Conservation (phyloP, 2,888 invertebrate genomes). For the Idaea dimidiata region DNA sequence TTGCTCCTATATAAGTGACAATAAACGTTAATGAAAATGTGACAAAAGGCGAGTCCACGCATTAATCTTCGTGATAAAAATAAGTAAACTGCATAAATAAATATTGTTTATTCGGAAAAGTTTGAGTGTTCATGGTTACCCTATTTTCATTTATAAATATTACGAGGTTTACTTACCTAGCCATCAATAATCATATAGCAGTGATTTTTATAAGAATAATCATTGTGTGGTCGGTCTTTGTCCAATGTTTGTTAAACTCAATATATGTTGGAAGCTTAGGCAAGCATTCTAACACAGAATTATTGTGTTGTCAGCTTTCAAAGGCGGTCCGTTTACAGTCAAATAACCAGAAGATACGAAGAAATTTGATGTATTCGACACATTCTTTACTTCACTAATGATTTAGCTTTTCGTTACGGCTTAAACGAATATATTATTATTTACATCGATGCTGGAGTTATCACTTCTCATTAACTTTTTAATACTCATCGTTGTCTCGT, state of each 20-base stretch:
- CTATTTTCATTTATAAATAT: neutral
- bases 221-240: slow-evolving; percentile 51
- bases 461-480: slow-evolving; percentile 52
- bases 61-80: too few species aligned
- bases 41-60: too few species aligned
- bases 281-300: slow-evolving; percentile 41
- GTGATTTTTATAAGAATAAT: slow-evolving; percentile 54
- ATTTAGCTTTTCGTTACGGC: slow-evolving; percentile 37
- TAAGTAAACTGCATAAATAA: too few species aligned
- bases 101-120: neutral
- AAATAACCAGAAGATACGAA: slow-evolving; percentile 38
- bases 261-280: slow-evolving; percentile 56
- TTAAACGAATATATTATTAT: slow-evolving; percentile 45
- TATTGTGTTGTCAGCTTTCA: slow-evolving; percentile 51
- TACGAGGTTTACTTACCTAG: neutral
- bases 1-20: too few species aligned
- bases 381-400: slow-evolving; percentile 37
- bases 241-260: slow-evolving; percentile 58
- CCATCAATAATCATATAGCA: slow-evolving; percentile 36
- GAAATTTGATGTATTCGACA: slow-evolving; percentile 29
- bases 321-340: slow-evolving; percentile 51
- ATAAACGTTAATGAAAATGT: too few species aligned
- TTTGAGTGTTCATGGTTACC: neutral
- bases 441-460: slow-evolving; percentile 45
- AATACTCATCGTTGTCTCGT: slow-evolving; percentile 43